phyloP scores from a whole-genome alignment of 2,797 vertebrate species.

The Mycteria americana region DNA sequence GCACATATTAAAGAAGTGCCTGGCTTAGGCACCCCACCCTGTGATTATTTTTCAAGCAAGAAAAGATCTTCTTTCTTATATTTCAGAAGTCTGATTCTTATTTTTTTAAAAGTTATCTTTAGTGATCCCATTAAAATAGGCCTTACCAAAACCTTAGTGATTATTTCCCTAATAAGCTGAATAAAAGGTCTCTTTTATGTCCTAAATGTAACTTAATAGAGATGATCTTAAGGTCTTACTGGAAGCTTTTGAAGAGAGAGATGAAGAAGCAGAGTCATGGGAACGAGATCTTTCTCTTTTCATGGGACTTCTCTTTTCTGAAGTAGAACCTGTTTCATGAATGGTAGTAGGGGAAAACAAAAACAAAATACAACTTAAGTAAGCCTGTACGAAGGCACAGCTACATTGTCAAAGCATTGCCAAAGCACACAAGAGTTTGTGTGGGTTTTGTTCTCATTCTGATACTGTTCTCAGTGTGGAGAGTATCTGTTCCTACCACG shows the following conservation, averaged over 20 bases:
- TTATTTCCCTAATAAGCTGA: not conserved
- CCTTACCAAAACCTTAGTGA: not conserved
- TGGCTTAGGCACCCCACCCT: not conserved
- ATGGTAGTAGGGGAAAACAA: not conserved
- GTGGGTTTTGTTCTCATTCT: not conserved
- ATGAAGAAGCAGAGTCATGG: constrained; percentile 73
- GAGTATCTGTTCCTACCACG: not conserved
- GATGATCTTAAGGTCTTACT: constrained; percentile 64
- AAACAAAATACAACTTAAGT: not conserved
- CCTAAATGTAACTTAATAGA: not conserved
- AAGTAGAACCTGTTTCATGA: constrained; percentile 64
- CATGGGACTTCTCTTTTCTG: constrained; percentile 72
- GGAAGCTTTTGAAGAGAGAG: constrained; percentile 75
- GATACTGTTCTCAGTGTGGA: not conserved
- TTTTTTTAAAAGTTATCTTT: not conserved
- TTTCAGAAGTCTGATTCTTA: not conserved
- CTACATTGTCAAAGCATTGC: not conserved
- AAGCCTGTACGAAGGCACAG: not conserved
- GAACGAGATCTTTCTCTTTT: constrained; percentile 75
- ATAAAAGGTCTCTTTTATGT: not conserved
- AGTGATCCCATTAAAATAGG: not conserved
- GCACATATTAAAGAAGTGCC: not conserved
- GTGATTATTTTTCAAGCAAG: not conserved
- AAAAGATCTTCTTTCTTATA: not conserved
- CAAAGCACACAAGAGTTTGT: not conserved